These are phyloP conservation scores for Tipula helvola DNA, from an alignment of 2,888 invertebrate species.

Conservation along the genomic window DNA sequence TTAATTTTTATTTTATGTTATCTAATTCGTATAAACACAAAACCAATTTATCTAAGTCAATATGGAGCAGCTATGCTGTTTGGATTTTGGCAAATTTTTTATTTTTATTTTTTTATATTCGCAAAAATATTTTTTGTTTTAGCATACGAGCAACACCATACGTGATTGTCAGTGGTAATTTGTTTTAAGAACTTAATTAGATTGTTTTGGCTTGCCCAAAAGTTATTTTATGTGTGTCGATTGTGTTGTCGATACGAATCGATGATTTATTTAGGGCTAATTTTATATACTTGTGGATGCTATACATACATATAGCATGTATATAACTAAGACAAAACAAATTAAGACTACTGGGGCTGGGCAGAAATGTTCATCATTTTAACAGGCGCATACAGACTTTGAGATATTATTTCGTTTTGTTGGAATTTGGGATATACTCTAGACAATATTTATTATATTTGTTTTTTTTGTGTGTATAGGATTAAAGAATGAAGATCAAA, in stretches of 20 bases:
- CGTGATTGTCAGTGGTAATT: not conserved
- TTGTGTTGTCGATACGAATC: not conserved
- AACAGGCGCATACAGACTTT: not conserved
- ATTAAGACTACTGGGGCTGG: not conserved
- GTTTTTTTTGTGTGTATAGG: not conserved
- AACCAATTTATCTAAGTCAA: not conserved
- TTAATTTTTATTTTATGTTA: not conserved
- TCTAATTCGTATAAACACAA: not conserved
- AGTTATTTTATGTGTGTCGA: not conserved
- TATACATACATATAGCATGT: not conserved
- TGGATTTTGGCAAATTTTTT: not conserved
- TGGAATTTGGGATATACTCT: not conserved
- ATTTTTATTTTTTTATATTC: not conserved
- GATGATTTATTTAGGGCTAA: not conserved
- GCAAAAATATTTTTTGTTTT: not conserved
- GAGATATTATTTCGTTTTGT: not conserved
- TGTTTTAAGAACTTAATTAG: conserved; percentile 6
- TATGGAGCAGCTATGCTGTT: not conserved
- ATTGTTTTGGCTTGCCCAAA: not conserved
- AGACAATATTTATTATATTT: too few species aligned
- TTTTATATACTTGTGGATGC: not conserved
- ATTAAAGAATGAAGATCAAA: not conserved
- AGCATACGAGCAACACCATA: not conserved
- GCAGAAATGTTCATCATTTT: not conserved
- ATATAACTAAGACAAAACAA: not conserved